phyloP scores from a whole-genome alignment of 2,888 invertebrate genomes.

The Xestobium rufovillosum region DNA sequence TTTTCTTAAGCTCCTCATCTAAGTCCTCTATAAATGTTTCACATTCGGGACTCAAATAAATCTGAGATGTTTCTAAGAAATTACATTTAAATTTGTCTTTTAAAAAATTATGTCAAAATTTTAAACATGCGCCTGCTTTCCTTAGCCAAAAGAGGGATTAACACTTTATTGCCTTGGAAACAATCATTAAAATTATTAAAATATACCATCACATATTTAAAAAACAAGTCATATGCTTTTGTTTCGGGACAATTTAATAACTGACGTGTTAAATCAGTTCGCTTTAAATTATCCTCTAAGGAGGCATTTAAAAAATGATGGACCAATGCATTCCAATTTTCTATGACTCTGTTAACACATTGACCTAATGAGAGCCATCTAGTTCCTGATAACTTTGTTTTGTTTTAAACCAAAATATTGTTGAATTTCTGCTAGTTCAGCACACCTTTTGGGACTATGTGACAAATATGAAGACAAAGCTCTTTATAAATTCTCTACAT shows the following conservation, averaged over 20 bases:
- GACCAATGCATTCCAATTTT: constrained; percentile 17
- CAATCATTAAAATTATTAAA: constrained; percentile 23
- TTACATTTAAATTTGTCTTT: too few species aligned
- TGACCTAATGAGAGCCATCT: constrained; percentile 19
- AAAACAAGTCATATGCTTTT: constrained; percentile 21
- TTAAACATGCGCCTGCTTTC: constrained; percentile 15
- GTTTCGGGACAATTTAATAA: too few species aligned
- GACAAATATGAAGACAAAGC: constrained; percentile 16
- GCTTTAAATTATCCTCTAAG: constrained; percentile 18
- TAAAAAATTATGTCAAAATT: too few species aligned
- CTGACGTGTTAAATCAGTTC: constrained; percentile 14
- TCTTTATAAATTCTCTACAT: constrained; percentile 17
- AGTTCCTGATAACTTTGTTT: too few species aligned
- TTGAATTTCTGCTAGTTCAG: constrained; percentile 16
- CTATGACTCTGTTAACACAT: constrained; percentile 19
- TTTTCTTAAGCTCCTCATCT: too few species aligned
- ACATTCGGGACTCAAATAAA: too few species aligned
- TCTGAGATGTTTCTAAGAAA: too few species aligned
- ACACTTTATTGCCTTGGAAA: constrained; percentile 20
- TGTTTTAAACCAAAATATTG: too few species aligned
- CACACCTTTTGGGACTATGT: constrained; percentile 19
- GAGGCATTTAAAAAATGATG: constrained; percentile 7
- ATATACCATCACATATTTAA: constrained; percentile 22
- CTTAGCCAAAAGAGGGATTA: constrained; percentile 18
- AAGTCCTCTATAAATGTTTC: too few species aligned